Percentiles rank a stretch among this genome's conserved stretches.
These are phyloP conservation scores for Rapana venosa DNA, from an alignment of 2,888 invertebrate genomes.

Conservation along the genomic window DNA sequence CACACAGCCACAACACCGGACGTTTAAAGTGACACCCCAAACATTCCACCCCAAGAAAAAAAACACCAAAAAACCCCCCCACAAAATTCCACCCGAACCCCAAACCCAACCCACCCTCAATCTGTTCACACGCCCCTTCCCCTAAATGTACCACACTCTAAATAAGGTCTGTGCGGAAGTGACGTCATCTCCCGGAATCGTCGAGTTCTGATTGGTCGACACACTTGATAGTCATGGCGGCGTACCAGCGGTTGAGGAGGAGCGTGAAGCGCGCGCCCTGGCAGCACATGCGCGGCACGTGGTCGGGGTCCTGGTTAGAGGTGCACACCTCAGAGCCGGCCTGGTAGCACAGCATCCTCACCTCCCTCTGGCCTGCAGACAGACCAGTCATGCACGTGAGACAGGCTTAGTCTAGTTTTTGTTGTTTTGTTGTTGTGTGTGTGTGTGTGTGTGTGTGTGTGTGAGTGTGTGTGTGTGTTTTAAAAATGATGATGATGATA, in stretches of 20 bases:
- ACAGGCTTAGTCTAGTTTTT: too few species aligned
- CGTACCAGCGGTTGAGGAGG: conserved; percentile 55
- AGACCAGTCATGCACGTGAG: neutral
- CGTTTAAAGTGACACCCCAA: neutral
- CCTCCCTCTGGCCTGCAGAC: conserved; percentile 50
- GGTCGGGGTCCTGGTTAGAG: conserved; percentile 57
- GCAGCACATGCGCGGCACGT: conserved; percentile 58
- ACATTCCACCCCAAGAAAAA: too few species aligned
- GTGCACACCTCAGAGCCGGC: conserved; percentile 55
- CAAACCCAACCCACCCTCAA: too few species aligned
- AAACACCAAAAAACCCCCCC: too few species aligned
- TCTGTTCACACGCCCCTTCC: too few species aligned
- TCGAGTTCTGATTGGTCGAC: conserved; percentile 46
- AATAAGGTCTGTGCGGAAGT: neutral
- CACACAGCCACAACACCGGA: neutral
- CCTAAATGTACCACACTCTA: too few species aligned
- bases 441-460: too few species aligned
- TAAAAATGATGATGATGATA: too few species aligned
- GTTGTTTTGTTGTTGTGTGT: too few species aligned
- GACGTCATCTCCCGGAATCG: conserved; percentile 35
- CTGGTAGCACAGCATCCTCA: conserved; percentile 55
- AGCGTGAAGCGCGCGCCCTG: conserved; percentile 55
- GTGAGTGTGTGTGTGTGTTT: too few species aligned
- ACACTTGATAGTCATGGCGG: conserved; percentile 57
- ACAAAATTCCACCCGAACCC: too few species aligned